These are phyloP conservation scores for Polypterus senegalus DNA, from an alignment of 2,113 vertebrate genomes.

Conservation along the genomic window DNA sequence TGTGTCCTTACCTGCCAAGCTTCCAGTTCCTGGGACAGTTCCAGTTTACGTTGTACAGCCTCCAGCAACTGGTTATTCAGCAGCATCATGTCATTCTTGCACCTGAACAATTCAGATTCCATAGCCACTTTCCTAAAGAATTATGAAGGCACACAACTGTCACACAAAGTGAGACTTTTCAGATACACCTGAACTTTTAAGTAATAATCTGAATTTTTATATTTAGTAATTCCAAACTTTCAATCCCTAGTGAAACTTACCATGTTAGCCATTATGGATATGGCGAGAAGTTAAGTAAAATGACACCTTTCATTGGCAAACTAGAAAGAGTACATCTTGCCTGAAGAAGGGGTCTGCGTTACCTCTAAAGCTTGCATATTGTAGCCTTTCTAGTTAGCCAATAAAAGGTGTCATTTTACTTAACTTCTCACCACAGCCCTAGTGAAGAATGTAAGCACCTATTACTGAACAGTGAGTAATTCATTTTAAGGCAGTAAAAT, in stretches of 20 bases:
- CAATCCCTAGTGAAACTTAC: not conserved
- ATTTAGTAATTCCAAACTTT: not conserved
- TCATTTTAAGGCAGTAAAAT: too few species aligned
- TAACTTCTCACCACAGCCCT: too few species aligned
- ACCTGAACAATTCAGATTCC: constrained; percentile 59
- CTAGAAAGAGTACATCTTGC: too few species aligned
- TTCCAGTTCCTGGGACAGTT: constrained; percentile 63
- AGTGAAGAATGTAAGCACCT: too few species aligned
- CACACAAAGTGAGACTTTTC: not conserved
- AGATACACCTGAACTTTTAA: not conserved
- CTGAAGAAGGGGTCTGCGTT: too few species aligned
- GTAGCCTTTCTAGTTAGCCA: too few species aligned
- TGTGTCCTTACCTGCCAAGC: constrained; percentile 62
- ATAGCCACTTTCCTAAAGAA: constrained; percentile 58
- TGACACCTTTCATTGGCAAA: not conserved
- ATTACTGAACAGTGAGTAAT: too few species aligned
- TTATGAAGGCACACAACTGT: not conserved
- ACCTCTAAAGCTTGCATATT: too few species aligned
- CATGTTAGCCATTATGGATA: not conserved
- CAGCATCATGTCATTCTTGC: constrained; percentile 51
- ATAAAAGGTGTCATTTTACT: too few species aligned
- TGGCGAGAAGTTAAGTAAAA: not conserved
- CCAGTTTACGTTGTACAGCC: constrained; percentile 62
- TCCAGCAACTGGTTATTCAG: constrained; percentile 71
- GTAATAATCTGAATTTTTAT: not conserved